Evolutionary conservation across 2,113 vertebrate genomes (phyloP), one percentile per base, ranked within the genome.

Genomic region (Pan paniscus): DNA sequence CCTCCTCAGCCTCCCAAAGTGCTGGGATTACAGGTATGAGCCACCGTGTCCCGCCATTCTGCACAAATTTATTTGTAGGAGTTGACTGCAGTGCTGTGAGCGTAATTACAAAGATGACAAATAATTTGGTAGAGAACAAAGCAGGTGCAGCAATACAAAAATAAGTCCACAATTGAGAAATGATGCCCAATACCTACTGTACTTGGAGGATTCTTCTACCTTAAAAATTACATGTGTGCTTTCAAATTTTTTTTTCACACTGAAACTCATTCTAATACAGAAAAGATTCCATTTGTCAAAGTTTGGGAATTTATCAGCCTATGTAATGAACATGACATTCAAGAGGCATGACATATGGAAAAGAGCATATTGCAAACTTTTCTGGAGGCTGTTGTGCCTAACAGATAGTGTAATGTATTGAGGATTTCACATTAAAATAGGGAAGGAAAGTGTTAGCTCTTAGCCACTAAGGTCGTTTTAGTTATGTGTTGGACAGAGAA

Each of bases 211-310:
- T 30, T 96, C 48, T 92, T 55, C 23, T 67, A 30, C 72, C 43
- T 70, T 89, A 86, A 97, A 90, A 84, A 70, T 61, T n/a, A 93
- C 11, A n/a, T 23, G 46, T 46, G 22, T 46, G 76, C 46, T 84
- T 82, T 79, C 90, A 40, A 90, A 43, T 57, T 50, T 48, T 82
- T 89, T 87, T 90, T 87, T 67, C 82, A 88, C 30, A 90, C 59
- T 93, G 68, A 48, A 76, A 93, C 9, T 73, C 64, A 90, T 96
- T 88, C 35, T 88, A 88, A 95, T 7, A 61, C 38, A 94, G 32
- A 8, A 75, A 87, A 89, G 35, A 75, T 76, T 91, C n/a, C 40
- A 16, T 61, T 88, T 79, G 59, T 52, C 46, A 84, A 80, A 27
- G 46, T 93, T 90, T 81, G 79, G 70, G 72, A 64, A 93, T 75